These are phyloP conservation scores for Dascillus cervinus DNA, from an alignment of 2,888 invertebrate genomes.

Conservation along the genomic window DNA sequence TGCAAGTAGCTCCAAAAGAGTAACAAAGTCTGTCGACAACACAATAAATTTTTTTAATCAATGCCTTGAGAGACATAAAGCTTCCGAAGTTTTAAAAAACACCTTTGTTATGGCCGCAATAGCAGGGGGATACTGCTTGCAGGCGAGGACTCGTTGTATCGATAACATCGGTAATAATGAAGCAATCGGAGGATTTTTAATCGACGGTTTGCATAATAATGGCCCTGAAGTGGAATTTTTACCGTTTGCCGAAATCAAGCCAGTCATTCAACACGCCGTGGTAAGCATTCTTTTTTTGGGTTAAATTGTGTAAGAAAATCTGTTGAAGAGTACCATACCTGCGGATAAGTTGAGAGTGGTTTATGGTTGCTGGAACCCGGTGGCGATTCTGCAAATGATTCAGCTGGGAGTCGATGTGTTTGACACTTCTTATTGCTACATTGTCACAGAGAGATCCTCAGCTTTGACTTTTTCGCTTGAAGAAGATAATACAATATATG, in stretches of 20 bases:
- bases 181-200: slow-evolving; percentile 61
- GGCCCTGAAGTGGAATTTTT: slow-evolving; percentile 54
- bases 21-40: slow-evolving; percentile 62
- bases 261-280: slow-evolving; percentile 55
- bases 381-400: slow-evolving; percentile 62
- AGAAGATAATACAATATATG: slow-evolving; percentile 40
- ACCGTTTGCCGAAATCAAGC: slow-evolving; percentile 46
- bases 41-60: slow-evolving; percentile 59
- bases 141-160: slow-evolving; percentile 57
- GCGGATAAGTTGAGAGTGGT: slow-evolving; percentile 60
- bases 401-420: slow-evolving; percentile 78
- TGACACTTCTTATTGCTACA: slow-evolving; percentile 75
- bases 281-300: slow-evolving; percentile 41
- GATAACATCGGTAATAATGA: slow-evolving; percentile 51
- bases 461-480: slow-evolving; percentile 51
- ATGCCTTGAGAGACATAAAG: slow-evolving; percentile 51
- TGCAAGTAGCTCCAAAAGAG: slow-evolving; percentile 60
- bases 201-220: slow-evolving; percentile 76
- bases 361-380: slow-evolving; percentile 75
- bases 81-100: slow-evolving; percentile 46
- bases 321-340: slow-evolving; percentile 55
- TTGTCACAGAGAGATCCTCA: slow-evolving; percentile 59
- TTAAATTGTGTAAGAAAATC: slow-evolving; percentile 8
- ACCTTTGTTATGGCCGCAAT: slow-evolving; percentile 57
- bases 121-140: slow-evolving; percentile 65